Base-by-base conservation (phyloP, 1,140 invertebrate species). In the Neodiprion lecontei region DNA sequence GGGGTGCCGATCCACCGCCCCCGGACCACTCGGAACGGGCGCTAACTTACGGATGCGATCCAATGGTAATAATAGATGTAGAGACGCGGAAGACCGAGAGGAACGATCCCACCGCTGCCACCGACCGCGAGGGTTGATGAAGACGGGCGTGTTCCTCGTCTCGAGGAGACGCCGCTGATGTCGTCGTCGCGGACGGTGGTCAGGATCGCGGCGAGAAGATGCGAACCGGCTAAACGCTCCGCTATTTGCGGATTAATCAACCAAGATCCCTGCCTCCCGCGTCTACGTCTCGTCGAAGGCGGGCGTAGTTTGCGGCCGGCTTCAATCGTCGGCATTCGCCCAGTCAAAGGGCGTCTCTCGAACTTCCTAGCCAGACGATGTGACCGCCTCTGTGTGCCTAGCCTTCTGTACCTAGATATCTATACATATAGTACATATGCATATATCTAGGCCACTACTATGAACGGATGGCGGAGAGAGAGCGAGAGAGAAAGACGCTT, bases 41-140 rank as follows among this genome's bases (percentile, higher is more conserved):
- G 65, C 70, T 75, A 72, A 69, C 74, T 75, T 71, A 72, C 48
- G 48, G 49, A 75, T 12, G 53, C 74, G 65, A 75, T 75, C 74
- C 74, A 75, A 75, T 75, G 72, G 66, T 71, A 75, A 81, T 81
- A 81, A 81, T 81, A 81, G 80, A 78, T 81, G 79, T 75, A 76
- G 80, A 80, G 75, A 79, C 61, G 12, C 7, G 61, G 7, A 65
- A 7, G 12, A 65, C 12, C 4, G 7, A 17, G 61, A 14, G 61
- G 17, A 14, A 4, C 61, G 12, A 17, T 21, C 28, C 28, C 61
- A 65, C 61, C 12, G 17, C 61, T 65, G 17, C 61, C 17, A 65
- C 61, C 61, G 53, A 61, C 53, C 11, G 53, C 53, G n/a, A 17
- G 53, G 53, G 53, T 40, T 40, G 5, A 40, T 40, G 28, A 40